phyloP scores from a whole-genome alignment of 2,888 invertebrate species.

The Hesperia comma region DNA sequence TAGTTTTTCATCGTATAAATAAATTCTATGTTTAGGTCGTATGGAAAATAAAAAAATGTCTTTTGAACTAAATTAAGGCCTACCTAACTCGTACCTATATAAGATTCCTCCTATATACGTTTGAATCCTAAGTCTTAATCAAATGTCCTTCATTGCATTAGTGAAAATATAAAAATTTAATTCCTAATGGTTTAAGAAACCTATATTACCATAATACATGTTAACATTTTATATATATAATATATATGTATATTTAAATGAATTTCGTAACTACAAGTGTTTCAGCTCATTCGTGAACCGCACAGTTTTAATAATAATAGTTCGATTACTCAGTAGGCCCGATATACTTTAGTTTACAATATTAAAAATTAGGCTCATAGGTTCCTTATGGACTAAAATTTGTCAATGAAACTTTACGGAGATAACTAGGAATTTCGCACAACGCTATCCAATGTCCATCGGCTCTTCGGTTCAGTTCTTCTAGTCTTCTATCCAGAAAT shows the following conservation, averaged over 20 bases:
- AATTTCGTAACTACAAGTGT: slow-evolving; percentile 51
- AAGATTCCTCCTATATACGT: slow-evolving; percentile 64
- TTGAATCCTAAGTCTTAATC: slow-evolving; percentile 71
- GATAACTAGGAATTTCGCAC: slow-evolving; percentile 56
- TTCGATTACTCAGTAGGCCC: slow-evolving; percentile 79
- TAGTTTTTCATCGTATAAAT: slow-evolving; percentile 74
- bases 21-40: slow-evolving; percentile 71
- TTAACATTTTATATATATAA: slow-evolving; percentile 78
- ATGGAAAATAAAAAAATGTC: slow-evolving; percentile 68
- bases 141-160: slow-evolving; percentile 78
- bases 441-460: slow-evolving; percentile 45
- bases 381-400: slow-evolving; percentile 61
- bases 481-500: slow-evolving; percentile 38
- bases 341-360: slow-evolving; percentile 64
- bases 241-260: slow-evolving; percentile 57
- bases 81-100: slow-evolving; percentile 69
- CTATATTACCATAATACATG: slow-evolving; percentile 78
- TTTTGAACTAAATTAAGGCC: slow-evolving; percentile 74
- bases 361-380: slow-evolving; percentile 74
- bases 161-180: slow-evolving; percentile 82
- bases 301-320: slow-evolving; percentile 51
- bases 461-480: slow-evolving; percentile 42
- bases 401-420: slow-evolving; percentile 58
- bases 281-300: slow-evolving; percentile 24
- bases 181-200: slow-evolving; percentile 81